Evolutionary conservation across 2,113 vertebrate genomes (phyloP).

Genomic region (Mellivora capensis): DNA sequence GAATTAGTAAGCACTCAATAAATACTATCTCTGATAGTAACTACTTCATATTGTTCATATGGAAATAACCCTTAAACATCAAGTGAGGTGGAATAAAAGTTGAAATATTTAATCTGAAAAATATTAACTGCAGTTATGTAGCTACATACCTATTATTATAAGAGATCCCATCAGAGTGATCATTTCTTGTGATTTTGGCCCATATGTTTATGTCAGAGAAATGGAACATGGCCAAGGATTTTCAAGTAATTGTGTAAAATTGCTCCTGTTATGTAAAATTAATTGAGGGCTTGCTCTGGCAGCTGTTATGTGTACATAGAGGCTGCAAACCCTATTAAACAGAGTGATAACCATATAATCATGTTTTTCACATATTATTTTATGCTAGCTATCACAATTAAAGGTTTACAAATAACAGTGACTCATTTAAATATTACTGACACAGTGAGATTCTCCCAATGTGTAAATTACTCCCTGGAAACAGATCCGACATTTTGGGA

Average conservation of each 20-base stretch:
- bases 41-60: not conserved
- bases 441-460: not conserved
- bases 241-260: slow-evolving; percentile 55
- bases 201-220: slow-evolving; percentile 50
- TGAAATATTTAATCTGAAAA: slow-evolving; percentile 18
- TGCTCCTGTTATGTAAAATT: slow-evolving; percentile 60
- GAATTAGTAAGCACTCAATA: not conserved
- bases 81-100: not conserved
- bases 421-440: slow-evolving; percentile 48
- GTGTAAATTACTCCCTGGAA: not conserved
- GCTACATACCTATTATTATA: not conserved
- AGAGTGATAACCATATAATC: slow-evolving; percentile 59
- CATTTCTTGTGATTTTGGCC: not conserved
- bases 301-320: slow-evolving; percentile 54
- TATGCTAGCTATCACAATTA: slow-evolving; percentile 9
- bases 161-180: not conserved
- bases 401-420: slow-evolving; percentile 55
- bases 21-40: not conserved
- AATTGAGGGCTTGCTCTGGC: slow-evolving; percentile 61
- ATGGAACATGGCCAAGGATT: slow-evolving; percentile 36
- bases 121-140: not conserved
- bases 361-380: slow-evolving; percentile 58
- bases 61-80: not conserved
- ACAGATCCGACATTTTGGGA: not conserved
- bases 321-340: slow-evolving; percentile 49